A percentile compares a stretch with the other conserved stretches of the same genome.
These are phyloP conservation scores for Tiaroga cobitis DNA, from an alignment of 2,797 vertebrate genomes.

Conservation along the genomic window DNA sequence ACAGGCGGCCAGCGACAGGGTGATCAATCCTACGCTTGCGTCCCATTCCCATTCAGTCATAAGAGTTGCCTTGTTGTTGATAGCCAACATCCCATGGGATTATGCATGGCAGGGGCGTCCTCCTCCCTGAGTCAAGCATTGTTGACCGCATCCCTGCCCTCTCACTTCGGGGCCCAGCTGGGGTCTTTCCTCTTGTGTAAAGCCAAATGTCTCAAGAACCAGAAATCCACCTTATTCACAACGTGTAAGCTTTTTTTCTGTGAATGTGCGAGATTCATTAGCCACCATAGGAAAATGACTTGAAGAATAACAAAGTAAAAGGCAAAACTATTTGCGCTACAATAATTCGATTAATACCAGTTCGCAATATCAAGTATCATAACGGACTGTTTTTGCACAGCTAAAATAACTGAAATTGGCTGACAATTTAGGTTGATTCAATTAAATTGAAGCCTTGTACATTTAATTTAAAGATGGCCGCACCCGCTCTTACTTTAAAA, in stretches of 20 bases:
- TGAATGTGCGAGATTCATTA: background rate
- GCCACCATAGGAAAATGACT: background rate
- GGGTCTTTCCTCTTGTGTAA: too few relatives aligned
- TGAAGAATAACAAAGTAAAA: background rate
- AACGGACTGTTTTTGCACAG: background rate
- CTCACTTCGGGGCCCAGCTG: too few relatives aligned
- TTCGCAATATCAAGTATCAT: background rate
- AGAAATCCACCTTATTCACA: background rate
- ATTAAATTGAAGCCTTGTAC: too few relatives aligned
- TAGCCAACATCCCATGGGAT: too few relatives aligned
- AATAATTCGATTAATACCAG: background rate
- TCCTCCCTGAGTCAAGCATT: too few relatives aligned
- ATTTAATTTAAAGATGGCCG: background rate
- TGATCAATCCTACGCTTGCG: too few relatives aligned
- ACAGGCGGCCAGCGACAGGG: too few relatives aligned
- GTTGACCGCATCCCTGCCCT: too few relatives aligned
- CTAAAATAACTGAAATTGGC: background rate
- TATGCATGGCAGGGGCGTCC: too few relatives aligned
- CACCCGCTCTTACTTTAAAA: background rate
- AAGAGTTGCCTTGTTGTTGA: too few relatives aligned
- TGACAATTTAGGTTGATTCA: background rate
- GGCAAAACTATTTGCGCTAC: background rate
- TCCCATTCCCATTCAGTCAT: too few relatives aligned
- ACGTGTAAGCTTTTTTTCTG: background rate
- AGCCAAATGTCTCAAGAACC: background rate